These are phyloP conservation scores for Drosophila virilis DNA, from an alignment of 1,140 invertebrate genomes.

Conservation along the genomic window DNA sequence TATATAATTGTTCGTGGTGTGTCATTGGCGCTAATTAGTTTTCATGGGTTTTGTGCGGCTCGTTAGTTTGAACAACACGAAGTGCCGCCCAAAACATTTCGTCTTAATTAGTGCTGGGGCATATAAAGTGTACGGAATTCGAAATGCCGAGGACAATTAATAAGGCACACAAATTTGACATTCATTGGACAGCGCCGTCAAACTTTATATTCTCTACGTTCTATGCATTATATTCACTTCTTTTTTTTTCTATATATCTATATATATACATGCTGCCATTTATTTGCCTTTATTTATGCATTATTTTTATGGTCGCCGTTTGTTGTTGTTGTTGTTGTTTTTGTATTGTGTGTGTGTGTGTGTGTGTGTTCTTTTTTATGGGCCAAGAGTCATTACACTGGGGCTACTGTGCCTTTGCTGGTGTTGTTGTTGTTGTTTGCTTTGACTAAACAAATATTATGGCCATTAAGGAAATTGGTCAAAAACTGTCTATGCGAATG, in stretches of 20 bases:
- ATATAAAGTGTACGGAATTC: constrained; percentile 23
- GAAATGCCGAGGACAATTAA: constrained; percentile 72
- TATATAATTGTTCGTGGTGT: constrained; percentile 29
- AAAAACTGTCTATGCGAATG: constrained; percentile 31
- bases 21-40: constrained; percentile 36
- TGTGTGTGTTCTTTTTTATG: constrained; percentile 57
- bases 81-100: constrained; percentile 58
- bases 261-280: constrained; percentile 69
- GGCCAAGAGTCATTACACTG: constrained; percentile 65
- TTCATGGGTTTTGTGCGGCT: constrained; percentile 39
- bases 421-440: constrained; percentile 71
- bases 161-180: constrained; percentile 78
- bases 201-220: constrained; percentile 35
- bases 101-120: constrained; percentile 69
- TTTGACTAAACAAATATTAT: constrained; percentile 82
- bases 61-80: constrained; percentile 32
- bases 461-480: constrained; percentile 80
- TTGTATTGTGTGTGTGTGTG: not conserved
- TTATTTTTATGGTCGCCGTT: constrained; percentile 72
- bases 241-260: constrained; percentile 28
- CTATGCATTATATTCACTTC: constrained; percentile 19
- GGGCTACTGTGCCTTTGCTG: constrained; percentile 32
- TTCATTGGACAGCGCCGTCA: constrained; percentile 62
- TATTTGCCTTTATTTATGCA: constrained; percentile 82
- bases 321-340: not conserved